A percentile compares a stretch with the other conserved stretches of the same genome.
Conservation (phyloP, 2,888 invertebrate species). For the Drosophila mulleri region DNA sequence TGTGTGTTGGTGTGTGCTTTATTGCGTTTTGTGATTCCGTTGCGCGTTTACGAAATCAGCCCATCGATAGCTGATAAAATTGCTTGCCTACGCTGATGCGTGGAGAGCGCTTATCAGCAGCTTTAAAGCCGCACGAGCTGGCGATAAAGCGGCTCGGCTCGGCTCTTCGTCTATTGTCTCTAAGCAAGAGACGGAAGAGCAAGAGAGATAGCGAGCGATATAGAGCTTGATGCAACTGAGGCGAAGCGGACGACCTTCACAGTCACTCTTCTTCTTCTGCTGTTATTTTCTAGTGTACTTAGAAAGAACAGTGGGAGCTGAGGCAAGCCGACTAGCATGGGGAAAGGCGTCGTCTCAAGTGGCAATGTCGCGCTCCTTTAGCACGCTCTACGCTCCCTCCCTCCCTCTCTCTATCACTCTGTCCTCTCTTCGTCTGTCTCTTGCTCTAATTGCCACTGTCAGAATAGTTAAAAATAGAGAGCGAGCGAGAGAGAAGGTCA, state of each 20-base stretch:
- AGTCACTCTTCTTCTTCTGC: conserved; percentile 50
- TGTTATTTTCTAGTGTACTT: conserved; percentile 6
- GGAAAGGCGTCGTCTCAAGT: conserved; percentile 50
- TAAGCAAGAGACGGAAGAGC: neutral
- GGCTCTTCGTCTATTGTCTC: conserved; percentile 7
- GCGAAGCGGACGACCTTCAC: conserved; percentile 84
- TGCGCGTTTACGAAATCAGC: conserved; percentile 43
- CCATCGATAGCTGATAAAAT: conserved; percentile 52
- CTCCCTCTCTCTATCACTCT: neutral
- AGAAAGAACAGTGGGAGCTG: conserved; percentile 1
- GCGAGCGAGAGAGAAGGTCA: conserved; percentile 31
- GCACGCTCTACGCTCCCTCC: neutral
- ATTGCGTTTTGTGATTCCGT: conserved; percentile 6
- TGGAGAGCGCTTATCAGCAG: conserved; percentile 39
- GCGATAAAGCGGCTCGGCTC: conserved; percentile 35
- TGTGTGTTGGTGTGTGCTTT: neutral
- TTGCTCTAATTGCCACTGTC: neutral
- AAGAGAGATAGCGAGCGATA: neutral
- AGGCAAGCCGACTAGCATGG: conserved; percentile 10
- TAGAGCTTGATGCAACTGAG: conserved; percentile 21
- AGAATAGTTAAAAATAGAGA: conserved; percentile 3
- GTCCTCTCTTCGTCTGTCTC: neutral
- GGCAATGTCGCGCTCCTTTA: conserved; percentile 15
- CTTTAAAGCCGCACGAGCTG: conserved; percentile 41
- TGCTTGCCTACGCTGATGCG: conserved; percentile 1